phyloP scores from a whole-genome alignment of 2,888 invertebrate species.

The Odontothrips loti region DNA sequence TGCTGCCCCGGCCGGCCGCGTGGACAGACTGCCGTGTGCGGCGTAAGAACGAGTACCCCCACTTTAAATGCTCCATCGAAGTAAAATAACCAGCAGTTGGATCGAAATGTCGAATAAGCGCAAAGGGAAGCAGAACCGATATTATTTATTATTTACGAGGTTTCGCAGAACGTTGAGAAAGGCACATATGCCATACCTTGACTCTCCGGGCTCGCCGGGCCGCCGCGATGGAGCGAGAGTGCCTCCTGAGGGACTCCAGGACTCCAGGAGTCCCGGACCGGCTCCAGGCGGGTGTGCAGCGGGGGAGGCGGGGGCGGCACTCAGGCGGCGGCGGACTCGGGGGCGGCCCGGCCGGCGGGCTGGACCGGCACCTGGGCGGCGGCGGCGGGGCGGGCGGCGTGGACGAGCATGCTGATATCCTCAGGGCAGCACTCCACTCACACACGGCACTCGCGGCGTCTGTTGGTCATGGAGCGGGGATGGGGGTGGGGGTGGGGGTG shows the following conservation, averaged over 20 bases:
- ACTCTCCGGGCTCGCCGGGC: neutral
- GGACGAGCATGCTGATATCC: too few relatives aligned
- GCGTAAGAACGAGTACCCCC: too few relatives aligned
- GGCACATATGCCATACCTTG: neutral
- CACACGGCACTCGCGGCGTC: neutral
- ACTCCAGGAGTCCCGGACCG: neutral
- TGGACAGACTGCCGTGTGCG: too few relatives aligned
- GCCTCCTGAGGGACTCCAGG: neutral
- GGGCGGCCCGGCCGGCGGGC: neutral
- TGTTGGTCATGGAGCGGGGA: neutral
- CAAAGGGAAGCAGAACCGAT: too few relatives aligned
- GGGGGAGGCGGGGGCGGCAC: neutral
- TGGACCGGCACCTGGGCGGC: neutral
- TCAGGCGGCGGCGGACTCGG: neutral
- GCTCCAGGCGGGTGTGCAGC: neutral
- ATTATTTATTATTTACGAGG: too few relatives aligned
- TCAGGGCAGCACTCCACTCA: too few relatives aligned
- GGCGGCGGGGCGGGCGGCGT: neutral
- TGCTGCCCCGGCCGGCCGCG: too few relatives aligned
- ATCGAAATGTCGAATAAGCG: too few relatives aligned
- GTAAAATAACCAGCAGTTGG: too few relatives aligned
- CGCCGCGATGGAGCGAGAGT: conserved; percentile 1
- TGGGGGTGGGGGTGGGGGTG: neutral
- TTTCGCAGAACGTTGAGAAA: too few relatives aligned
- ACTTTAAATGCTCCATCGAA: too few relatives aligned